Base-by-base conservation (phyloP, 2,888 invertebrate genomes). In the Parnassius apollo region DNA sequence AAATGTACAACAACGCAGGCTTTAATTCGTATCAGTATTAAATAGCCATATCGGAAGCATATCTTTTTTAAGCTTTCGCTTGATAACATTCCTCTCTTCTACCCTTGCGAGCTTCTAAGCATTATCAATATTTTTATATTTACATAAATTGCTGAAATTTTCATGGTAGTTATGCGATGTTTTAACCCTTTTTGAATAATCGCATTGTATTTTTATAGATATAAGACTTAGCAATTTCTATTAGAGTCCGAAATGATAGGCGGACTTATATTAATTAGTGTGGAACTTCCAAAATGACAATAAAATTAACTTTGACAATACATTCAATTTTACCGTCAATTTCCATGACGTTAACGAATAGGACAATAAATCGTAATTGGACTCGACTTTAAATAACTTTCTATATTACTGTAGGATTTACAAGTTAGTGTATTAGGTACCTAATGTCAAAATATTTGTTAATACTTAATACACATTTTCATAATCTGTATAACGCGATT, bases 11-110 rank as follows among this genome's bases (percentile, higher is more conserved):
- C 71, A 75, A 76, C 68, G 69, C 76, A 73, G 83, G 81, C 82
- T 83, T 83, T 80, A 81, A 71, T 73, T 75, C 62, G 67, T 83
- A 83, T 82, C 82, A 82, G 68, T 75, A 74, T 78, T 76, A 78
- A 75, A 75, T 74, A 67, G 78, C 79, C 89, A 89, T 91, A 90
- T 90, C 90, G 82, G 75, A 82, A 82, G 85, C 91, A 91, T 91
- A 91, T 91, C 89, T 85, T 75, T 18, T 71, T 74, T 65, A 66
- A 76, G 85, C 86, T 85, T 82, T 82, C 80, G 86, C 88, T 85
- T 85, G 65, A 54, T 58, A 54, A 49, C 48, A 74, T 72, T 75
- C 68, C 68, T 65, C 68, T 49, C 51, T 59, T 58, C 45, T 50
- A 59, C 51, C 74, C 74, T 73, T 74, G 80, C 79, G 86, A 86